Percentiles rank a stretch among this genome's conserved stretches.
These are phyloP conservation scores for Tribolium madens DNA, from an alignment of 1,140 invertebrate species.

Conservation along the genomic window DNA sequence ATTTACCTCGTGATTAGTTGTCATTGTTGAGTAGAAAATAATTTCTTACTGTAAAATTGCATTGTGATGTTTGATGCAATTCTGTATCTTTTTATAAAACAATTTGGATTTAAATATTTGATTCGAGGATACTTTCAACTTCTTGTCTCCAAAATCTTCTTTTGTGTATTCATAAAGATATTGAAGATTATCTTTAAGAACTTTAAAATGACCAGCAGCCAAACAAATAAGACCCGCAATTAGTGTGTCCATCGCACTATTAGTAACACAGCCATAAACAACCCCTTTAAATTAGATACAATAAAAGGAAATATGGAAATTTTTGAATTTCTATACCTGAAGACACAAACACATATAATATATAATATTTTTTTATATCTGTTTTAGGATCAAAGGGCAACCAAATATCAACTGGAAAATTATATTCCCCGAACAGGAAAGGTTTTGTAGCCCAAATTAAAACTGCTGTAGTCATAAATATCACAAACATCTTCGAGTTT, in stretches of 20 bases:
- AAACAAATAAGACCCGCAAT: slow-evolving; percentile 56
- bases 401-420: slow-evolving; percentile 45
- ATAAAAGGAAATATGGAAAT: neutral
- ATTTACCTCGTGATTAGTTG: neutral
- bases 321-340: neutral
- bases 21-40: slow-evolving; percentile 16
- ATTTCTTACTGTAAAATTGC: slow-evolving; percentile 49
- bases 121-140: neutral
- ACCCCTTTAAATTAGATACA: slow-evolving; percentile 44
- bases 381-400: slow-evolving; percentile 39
- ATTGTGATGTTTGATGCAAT: slow-evolving; percentile 57
- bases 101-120: slow-evolving; percentile 14
- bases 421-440: slow-evolving; percentile 15
- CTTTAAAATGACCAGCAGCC: slow-evolving; percentile 56
- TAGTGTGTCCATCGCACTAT: slow-evolving; percentile 60
- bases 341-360: slow-evolving; percentile 3
- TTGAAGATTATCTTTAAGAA: slow-evolving; percentile 56
- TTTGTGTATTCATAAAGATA: slow-evolving; percentile 30
- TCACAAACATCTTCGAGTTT: neutral
- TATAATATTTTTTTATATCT: neutral
- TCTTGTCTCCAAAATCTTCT: slow-evolving; percentile 21
- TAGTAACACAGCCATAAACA: slow-evolving; percentile 56
- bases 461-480: neutral
- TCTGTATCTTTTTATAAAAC: slow-evolving; percentile 49
- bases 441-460: slow-evolving; percentile 19